Conservation (phyloP, 1,140 invertebrate species). For the Bombus haemorrhoidalis region DNA sequence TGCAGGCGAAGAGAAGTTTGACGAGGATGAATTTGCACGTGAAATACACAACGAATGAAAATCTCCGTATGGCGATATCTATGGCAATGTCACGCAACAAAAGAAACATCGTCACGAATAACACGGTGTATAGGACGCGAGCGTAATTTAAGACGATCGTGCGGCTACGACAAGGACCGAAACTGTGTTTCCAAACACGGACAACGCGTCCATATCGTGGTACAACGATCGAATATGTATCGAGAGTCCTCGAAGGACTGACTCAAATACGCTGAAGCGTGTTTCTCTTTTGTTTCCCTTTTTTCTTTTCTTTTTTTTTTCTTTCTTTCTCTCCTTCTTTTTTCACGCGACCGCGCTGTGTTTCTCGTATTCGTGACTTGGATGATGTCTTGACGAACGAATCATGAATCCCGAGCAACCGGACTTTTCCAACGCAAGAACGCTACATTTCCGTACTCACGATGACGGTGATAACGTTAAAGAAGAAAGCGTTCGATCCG, state of each 20-base stretch:
- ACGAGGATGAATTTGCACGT: neutral
- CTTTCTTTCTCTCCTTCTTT: neutral
- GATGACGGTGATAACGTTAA: constrained; percentile 17
- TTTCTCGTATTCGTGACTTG: constrained; percentile 23
- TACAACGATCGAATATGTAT: constrained; percentile 5
- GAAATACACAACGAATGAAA: neutral
- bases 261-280: neutral
- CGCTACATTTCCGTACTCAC: constrained; percentile 42
- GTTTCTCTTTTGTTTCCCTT: neutral
- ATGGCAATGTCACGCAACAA: neutral
- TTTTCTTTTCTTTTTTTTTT: neutral
- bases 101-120: constrained; percentile 11
- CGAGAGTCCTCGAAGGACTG: neutral
- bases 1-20: neutral
- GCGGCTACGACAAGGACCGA: neutral
- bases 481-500: constrained; percentile 23
- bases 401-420: constrained; percentile 45
- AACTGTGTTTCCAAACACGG: neutral
- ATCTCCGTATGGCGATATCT: neutral
- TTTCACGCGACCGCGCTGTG: neutral
- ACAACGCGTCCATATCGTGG: neutral
- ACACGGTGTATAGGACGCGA: neutral
- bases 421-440: constrained; percentile 56
- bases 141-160: neutral
- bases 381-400: neutral